Percentiles rank a stretch among this genome's conserved stretches.
phyloP scores from a whole-genome alignment of 1,140 invertebrate genomes.

The Achroia grisella region DNA sequence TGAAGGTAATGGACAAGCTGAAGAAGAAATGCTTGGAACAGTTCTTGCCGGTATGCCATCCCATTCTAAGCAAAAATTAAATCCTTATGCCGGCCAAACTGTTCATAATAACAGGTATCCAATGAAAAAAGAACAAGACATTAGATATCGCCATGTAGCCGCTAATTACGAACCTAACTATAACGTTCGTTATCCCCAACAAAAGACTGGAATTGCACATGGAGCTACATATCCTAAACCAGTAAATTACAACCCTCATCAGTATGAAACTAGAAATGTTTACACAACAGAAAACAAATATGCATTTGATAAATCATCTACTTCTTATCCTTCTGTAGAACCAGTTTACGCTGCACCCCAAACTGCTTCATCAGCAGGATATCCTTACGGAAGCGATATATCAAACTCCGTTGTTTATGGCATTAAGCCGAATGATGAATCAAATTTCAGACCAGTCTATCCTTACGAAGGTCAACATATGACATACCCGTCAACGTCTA shows the following conservation, averaged over 20 bases:
- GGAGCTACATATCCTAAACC: slow-evolving; percentile 63
- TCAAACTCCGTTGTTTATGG: slow-evolving; percentile 59
- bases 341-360: slow-evolving; percentile 61
- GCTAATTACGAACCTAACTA: slow-evolving; percentile 53
- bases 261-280: slow-evolving; percentile 55
- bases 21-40: slow-evolving; percentile 83
- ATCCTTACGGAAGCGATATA: slow-evolving; percentile 46
- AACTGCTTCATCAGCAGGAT: slow-evolving; percentile 36
- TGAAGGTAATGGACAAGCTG: slow-evolving; percentile 78
- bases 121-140: slow-evolving; percentile 61
- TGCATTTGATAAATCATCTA: slow-evolving; percentile 33
- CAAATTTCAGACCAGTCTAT: slow-evolving; percentile 63
- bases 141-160: slow-evolving; percentile 62
- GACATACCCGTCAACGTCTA: slow-evolving; percentile 58
- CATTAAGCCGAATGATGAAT: slow-evolving; percentile 49
- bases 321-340: slow-evolving; percentile 58
- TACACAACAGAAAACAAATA: slow-evolving; percentile 53
- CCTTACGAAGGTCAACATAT: slow-evolving; percentile 55
- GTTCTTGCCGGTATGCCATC: slow-evolving; percentile 82
- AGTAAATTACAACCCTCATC: slow-evolving; percentile 51
- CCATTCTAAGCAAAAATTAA: slow-evolving; percentile 62
- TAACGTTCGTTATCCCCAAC: slow-evolving; percentile 58
- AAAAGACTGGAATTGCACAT: slow-evolving; percentile 66
- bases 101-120: slow-evolving; percentile 43
- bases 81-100: slow-evolving; percentile 65